Percentiles rank a stretch among this genome's conserved stretches.
These are phyloP conservation scores for Macrotus californicus DNA, from an alignment of 2,113 vertebrate species.

Conservation along the genomic window DNA sequence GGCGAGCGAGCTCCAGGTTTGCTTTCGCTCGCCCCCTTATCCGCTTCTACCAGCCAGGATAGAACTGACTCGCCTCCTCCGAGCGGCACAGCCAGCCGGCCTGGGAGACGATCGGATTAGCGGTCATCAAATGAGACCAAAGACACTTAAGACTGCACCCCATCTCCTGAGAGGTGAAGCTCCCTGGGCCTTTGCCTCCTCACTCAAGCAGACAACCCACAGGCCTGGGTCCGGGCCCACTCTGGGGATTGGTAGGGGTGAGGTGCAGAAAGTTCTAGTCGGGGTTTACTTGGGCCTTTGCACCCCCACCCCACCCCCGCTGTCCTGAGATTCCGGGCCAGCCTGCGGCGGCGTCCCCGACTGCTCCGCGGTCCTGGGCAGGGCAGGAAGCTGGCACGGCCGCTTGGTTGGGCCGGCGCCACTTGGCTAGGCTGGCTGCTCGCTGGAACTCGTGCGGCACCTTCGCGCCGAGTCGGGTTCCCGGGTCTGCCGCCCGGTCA, in stretches of 20 bases:
- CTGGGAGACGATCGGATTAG: slow-evolving; percentile 22
- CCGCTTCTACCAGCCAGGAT: background rate
- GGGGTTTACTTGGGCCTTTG: slow-evolving; percentile 39
- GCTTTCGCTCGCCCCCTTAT: background rate
- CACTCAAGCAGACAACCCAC: background rate
- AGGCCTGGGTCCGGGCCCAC: background rate
- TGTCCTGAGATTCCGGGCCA: slow-evolving; percentile 37
- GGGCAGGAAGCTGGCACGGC: slow-evolving; percentile 77
- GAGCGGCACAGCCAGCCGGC: background rate
- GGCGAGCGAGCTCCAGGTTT: background rate
- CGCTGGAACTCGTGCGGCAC: slow-evolving; percentile 57
- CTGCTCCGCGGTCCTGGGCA: slow-evolving; percentile 72
- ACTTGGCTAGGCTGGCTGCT: slow-evolving; percentile 60
- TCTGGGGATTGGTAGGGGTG: background rate
- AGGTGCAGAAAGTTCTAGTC: slow-evolving; percentile 32
- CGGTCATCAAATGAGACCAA: slow-evolving; percentile 31
- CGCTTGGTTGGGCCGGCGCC: slow-evolving; percentile 70
- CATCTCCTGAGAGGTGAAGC: background rate
- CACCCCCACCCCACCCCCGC: background rate
- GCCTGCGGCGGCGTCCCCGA: slow-evolving; percentile 56
- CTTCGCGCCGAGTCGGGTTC: slow-evolving; percentile 53
- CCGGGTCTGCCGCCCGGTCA: slow-evolving; percentile 44
- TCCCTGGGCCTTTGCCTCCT: background rate
- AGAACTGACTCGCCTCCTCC: background rate
- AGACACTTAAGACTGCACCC: background rate